These are phyloP conservation scores for Petromus typicus DNA, from an alignment of 2,113 vertebrate genomes.

Conservation along the genomic window DNA sequence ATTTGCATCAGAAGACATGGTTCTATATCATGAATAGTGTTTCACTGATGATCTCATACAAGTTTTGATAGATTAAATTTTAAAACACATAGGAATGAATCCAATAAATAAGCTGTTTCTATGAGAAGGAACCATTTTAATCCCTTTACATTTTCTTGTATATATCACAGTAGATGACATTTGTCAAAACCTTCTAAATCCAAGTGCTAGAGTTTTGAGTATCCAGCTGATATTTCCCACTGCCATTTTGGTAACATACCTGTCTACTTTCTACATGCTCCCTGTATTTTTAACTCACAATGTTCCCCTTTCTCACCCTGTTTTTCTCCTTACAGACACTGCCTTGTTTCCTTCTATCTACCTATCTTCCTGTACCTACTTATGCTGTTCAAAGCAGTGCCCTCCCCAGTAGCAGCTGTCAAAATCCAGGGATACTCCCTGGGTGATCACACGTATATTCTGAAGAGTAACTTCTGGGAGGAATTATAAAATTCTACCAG, in stretches of 20 bases:
- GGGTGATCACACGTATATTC: not conserved
- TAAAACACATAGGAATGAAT: not conserved
- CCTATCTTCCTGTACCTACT: too few relatives aligned
- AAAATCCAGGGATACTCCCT: too few relatives aligned
- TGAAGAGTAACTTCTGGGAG: not conserved
- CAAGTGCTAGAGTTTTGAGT: not conserved
- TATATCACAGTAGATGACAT: not conserved
- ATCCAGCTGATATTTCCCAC: not conserved
- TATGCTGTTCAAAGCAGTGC: not conserved
- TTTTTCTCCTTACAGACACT: not conserved
- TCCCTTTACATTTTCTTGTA: not conserved
- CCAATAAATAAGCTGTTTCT: not conserved
- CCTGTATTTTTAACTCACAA: not conserved
- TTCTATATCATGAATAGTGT: not conserved
- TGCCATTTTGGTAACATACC: not conserved
- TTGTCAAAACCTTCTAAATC: not conserved
- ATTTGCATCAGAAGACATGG: not conserved
- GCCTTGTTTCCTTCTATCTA: not conserved
- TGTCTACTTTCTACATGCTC: not conserved
- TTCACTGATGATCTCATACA: not conserved
- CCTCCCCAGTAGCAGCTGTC: not conserved
- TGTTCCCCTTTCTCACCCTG: not conserved
- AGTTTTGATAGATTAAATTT: not conserved
- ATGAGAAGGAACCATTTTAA: not conserved
- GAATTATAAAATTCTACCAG: not conserved